These are phyloP conservation scores for Cephus pulcher DNA, from an alignment of 2,888 invertebrate genomes.

Conservation along the genomic window DNA sequence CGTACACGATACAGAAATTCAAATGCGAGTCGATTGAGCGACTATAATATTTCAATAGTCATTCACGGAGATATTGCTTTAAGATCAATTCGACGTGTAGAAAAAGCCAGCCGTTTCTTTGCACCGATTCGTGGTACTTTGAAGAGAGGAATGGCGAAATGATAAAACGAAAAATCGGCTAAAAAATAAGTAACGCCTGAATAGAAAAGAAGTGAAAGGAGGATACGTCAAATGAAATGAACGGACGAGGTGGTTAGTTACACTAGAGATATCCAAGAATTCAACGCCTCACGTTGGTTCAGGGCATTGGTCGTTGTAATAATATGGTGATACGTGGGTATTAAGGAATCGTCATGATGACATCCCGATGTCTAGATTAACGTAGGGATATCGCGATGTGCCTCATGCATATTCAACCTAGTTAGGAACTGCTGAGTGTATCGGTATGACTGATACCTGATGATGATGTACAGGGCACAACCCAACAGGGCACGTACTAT, in stretches of 20 bases:
- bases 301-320: constrained; percentile 13
- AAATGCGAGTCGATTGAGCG: neutral
- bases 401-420: constrained; percentile 16
- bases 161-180: neutral
- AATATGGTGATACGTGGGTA: constrained; percentile 13
- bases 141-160: neutral
- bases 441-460: constrained; percentile 26
- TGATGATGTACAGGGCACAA: constrained; percentile 37
- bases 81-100: neutral
- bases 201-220: neutral
- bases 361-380: neutral
- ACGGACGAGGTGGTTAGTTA: neutral
- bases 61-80: neutral
- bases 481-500: constrained; percentile 31
- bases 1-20: neutral
- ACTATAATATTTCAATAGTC: neutral
- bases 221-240: neutral
- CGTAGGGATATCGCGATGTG: neutral
- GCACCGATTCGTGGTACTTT: too few species aligned
- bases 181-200: neutral
- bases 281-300: constrained; percentile 9
- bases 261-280: neutral
- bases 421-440: constrained; percentile 25
- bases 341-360: constrained; percentile 2
- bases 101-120: neutral